Conservation (phyloP, 2,797 vertebrate species). For the Chelon labrosus region DNA sequence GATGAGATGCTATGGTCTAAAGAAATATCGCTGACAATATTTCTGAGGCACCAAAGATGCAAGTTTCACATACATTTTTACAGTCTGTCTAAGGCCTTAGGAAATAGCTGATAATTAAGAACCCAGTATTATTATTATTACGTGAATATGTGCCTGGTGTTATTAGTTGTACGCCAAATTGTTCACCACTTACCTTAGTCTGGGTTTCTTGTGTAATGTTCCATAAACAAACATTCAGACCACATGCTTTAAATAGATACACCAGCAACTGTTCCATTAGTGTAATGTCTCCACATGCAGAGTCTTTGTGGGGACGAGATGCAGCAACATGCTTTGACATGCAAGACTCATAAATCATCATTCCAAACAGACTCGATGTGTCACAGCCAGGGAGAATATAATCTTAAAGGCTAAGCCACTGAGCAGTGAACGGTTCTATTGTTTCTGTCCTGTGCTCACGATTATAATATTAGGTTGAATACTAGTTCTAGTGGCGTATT, state of each 20-base stretch:
- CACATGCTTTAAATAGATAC: constrained; percentile 34
- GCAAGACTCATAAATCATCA: constrained; percentile 43
- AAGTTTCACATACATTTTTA: constrained; percentile 5
- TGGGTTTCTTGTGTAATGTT: background rate
- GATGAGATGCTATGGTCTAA: background rate
- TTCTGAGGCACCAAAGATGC: constrained; percentile 4
- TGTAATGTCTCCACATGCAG: constrained; percentile 14
- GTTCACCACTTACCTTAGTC: background rate
- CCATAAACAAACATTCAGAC: constrained; percentile 5
- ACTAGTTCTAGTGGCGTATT: background rate
- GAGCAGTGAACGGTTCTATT: constrained; percentile 2
- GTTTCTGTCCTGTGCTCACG: background rate
- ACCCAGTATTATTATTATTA: too few relatives aligned
- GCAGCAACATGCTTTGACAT: constrained; percentile 25
- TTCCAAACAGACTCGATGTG: constrained; percentile 2
- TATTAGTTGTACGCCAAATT: background rate
- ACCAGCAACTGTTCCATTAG: constrained; percentile 10
- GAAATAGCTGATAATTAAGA: too few relatives aligned
- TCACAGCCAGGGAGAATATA: background rate
- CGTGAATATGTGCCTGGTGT: too few relatives aligned
- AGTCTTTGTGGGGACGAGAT: constrained; percentile 7
- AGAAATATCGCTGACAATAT: constrained; percentile 7
- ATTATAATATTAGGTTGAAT: constrained; percentile 9
- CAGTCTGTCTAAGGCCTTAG: background rate
- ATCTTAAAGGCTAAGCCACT: constrained; percentile 5